Conservation (phyloP, 2,113 vertebrate genomes). For the Platysternon megacephalum region DNA sequence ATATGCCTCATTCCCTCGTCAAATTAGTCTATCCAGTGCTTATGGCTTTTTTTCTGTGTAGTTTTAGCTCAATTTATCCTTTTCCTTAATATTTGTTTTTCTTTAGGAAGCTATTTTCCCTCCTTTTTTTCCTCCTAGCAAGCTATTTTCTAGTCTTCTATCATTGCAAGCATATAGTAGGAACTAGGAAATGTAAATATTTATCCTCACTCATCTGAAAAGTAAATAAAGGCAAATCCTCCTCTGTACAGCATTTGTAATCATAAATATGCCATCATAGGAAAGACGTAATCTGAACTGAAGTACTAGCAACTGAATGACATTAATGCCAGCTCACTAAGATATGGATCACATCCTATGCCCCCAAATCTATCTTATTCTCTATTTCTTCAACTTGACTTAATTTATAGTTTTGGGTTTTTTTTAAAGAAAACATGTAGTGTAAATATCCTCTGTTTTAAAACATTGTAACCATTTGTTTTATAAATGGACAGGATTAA, state of each 20-base stretch:
- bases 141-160: slow-evolving; percentile 22
- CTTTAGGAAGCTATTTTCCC: neutral
- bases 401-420: neutral
- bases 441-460: neutral
- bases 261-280: slow-evolving; percentile 16
- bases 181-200: neutral
- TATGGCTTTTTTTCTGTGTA: neutral
- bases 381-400: neutral
- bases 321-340: neutral
- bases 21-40: neutral
- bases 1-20: slow-evolving; percentile 24
- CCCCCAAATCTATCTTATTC: neutral
- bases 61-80: slow-evolving; percentile 11
- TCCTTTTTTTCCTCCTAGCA: neutral
- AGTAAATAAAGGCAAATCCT: slow-evolving; percentile 25
- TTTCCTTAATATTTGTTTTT: slow-evolving; percentile 18
- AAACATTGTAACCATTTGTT: slow-evolving; percentile 2
- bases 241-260: slow-evolving; percentile 6
- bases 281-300: slow-evolving; percentile 5
- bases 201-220: slow-evolving; percentile 7
- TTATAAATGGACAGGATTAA: neutral
- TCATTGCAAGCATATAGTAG: slow-evolving; percentile 9
- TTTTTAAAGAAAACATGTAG: neutral
- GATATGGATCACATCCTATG: neutral
- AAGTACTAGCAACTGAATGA: slow-evolving; percentile 23